Evolutionary conservation across 2,888 invertebrate genomes (phyloP), one percentile per base, ranked within the genome.

Genomic region (Stenichneumon culpator): DNA sequence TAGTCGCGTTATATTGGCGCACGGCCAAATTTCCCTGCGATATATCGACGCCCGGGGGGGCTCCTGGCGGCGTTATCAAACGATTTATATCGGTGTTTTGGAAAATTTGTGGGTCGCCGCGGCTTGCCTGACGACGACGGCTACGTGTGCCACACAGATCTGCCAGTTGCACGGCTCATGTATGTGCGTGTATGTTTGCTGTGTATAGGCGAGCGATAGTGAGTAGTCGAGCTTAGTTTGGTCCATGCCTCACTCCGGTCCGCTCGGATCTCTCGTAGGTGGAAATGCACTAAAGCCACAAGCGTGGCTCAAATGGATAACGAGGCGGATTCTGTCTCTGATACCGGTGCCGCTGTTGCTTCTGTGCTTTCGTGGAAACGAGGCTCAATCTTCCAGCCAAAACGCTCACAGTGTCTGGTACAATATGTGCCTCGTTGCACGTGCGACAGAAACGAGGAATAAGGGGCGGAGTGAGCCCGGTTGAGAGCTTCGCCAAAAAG

Each of bases 1-100:
- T 36, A 82, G 77, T 63, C 80, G 63, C 84, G 75, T 85, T 68
- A 72, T 83, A 72, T 83, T 90, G 92, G 92, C 90, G 77, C 70
- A 85, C 83, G 86, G 90, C 92, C 92, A 92, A 92, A 91, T 91
- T 89, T 91, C 87, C 88, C 84, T 82, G 84, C 84, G 84, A 87
- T 89, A 89, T 90, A 92, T 91, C 89, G 91, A 90, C 87, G 90
- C 92, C 90, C 87, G 84, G 86, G 91, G 60, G 28, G 4, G 85
- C 86, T 79, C 75, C 89, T 86, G 87, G 78, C 77, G 88, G 89
- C 90, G 90, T 92, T 92, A 92, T 92, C 92, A 90, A 91, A 89
- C 90, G 90, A 92, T 92, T 92, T 92, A 92, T 91, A 92, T 90
- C 91, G 89, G 89, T 92, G 91, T 91, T 91, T 92, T 89, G 90